Conservation (phyloP, 2,888 invertebrate genomes). For the Ditula angustiorana region DNA sequence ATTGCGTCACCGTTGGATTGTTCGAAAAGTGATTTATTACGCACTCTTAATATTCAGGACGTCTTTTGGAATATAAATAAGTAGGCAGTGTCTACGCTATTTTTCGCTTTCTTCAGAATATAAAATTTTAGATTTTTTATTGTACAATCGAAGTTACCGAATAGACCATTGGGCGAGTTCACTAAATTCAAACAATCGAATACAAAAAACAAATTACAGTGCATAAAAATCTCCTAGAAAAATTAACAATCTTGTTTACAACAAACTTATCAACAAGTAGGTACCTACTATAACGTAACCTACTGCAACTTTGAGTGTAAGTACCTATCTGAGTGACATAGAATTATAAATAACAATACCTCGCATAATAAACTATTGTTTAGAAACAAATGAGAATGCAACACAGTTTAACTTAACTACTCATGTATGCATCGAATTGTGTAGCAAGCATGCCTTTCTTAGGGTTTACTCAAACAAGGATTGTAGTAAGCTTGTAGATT, state of each 20-base stretch:
- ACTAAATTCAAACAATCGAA: too few species aligned
- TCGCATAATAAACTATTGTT: background rate
- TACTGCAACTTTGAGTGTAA: background rate
- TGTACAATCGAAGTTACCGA: too few species aligned
- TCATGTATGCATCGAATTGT: background rate
- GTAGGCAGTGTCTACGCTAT: too few species aligned
- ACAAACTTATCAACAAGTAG: background rate
- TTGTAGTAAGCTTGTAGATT: background rate
- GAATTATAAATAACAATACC: background rate
- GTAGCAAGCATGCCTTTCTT: background rate
- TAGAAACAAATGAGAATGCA: background rate
- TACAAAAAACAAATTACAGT: too few species aligned
- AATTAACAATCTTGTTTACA: too few species aligned
- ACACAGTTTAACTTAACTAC: background rate
- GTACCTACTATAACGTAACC: background rate
- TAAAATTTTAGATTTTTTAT: too few species aligned
- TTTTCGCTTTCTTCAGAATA: too few species aligned
- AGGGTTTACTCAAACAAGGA: background rate
- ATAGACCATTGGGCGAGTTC: too few species aligned
- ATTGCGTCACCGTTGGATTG: slow-evolving; percentile 24
- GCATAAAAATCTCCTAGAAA: too few species aligned
- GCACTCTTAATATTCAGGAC: background rate
- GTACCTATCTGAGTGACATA: too few species aligned
- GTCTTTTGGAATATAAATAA: background rate
- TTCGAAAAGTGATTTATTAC: slow-evolving; percentile 14